phyloP scores from a whole-genome alignment of 2,113 vertebrate species.

The Miniopterus natalensis region DNA sequence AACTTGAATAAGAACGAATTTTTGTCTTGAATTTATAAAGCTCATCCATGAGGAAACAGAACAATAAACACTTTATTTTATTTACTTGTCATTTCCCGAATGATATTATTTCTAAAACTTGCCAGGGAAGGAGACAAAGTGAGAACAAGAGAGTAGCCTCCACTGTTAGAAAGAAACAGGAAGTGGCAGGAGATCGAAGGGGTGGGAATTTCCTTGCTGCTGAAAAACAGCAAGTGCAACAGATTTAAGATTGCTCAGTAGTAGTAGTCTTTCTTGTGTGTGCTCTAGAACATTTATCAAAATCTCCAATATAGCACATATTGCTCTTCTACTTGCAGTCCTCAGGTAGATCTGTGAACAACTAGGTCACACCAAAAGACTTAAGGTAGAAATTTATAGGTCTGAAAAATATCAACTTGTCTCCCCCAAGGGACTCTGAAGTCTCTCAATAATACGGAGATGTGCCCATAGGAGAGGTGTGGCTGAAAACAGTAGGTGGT shows the following conservation, averaged over 20 bases:
- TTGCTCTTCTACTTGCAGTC: neutral
- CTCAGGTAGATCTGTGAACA: neutral
- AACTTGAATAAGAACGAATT: constrained; percentile 19
- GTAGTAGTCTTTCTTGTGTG: neutral
- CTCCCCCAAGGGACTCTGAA: neutral
- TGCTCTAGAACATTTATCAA: neutral
- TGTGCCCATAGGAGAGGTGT: neutral
- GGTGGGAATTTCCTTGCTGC: neutral
- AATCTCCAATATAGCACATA: neutral
- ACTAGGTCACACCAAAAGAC: neutral
- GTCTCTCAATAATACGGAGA: neutral
- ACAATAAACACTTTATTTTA: constrained; percentile 18
- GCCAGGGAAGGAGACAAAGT: neutral
- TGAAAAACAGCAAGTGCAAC: neutral
- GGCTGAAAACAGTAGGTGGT: neutral
- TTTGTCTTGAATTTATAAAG: constrained; percentile 40
- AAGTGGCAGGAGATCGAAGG: neutral
- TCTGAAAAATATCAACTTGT: neutral
- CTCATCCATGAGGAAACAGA: constrained; percentile 2
- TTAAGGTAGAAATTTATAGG: neutral
- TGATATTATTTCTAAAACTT: constrained; percentile 47
- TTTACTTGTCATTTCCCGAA: neutral
- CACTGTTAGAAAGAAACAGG: neutral
- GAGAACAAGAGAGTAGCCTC: neutral
- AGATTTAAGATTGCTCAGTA: neutral